Evolutionary conservation across 1,140 invertebrate species (phyloP), one percentile per base, ranked within the genome.

Genomic region (Lycorma delicatula): DNA sequence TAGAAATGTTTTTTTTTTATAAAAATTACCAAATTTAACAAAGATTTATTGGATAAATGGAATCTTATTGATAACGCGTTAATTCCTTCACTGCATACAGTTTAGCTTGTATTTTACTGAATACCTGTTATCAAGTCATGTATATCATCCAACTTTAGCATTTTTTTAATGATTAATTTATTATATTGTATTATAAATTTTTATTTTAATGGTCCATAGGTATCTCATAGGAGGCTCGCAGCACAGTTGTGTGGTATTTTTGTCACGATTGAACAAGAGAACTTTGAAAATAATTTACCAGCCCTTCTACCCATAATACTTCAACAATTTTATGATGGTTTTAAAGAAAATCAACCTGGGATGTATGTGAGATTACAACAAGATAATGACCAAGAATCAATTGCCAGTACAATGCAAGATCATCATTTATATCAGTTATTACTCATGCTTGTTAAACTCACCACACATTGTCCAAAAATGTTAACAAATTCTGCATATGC

Each of bases 391-490:
- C 48, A 59, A 9, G 36, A 51, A 46, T 23, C 54, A 1, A 26
- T 54, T 11, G 34, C 27, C 34, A 51, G 60, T 31, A 64, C 67
- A 28, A 77, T 75, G 68, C 80, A 70, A 65, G 89, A 81, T 77
- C 84, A 72, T 75, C 74, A 86, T 66, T 71, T 86, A n/a, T 89
- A 83, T 67, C 84, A 89, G 73, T 71, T 79, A 0, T 71, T 92
- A 1, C 76, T 74, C 72, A 78, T 79, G 63, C 72, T 79, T 65
- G 72, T 84, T 0, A 86, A 85, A 70, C 74, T 86, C 22, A 74
- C 72, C 1, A 66, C 68, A 4, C 69, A 77, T 22, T 81, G 80
- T 66, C 69, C 75, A 2, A 65, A 65, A 29, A 72, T 82, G 38
- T 66, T 85, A 0, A 73, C 75, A 31, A 68, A 74, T 63, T 28